Evolutionary conservation across 2,113 vertebrate genomes (phyloP), one percentile per base, ranked within the genome.

Genomic region (Ondatra zibethicus): DNA sequence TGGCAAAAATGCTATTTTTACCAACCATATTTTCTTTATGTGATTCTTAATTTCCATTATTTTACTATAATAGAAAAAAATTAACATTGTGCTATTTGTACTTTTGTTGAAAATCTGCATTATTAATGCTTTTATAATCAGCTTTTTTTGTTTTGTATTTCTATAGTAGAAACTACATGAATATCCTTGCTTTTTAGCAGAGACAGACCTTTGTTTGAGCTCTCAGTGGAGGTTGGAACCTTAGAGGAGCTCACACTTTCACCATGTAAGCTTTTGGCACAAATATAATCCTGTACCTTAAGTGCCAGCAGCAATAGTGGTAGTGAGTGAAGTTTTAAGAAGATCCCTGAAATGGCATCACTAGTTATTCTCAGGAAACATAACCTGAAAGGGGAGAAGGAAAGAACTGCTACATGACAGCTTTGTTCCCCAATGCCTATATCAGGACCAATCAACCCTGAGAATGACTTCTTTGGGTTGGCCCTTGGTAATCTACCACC

Each of bases 401-500:
- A 7, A 98, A 97, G 85, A 99, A 99, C 95, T 97, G 91, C 7
- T 99, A 99, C 0, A 93, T 98, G 45, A 98, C 98, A 0, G 98
- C 98, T 0, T 98, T 98, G 14, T 99, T 99, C 82, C 98, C 98
- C 45, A 98, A 98, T 31, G 98, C 98, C 33, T 99, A 98, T 61
- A 98, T 98, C 61, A 98, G 98, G 96, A 98, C 98, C 4, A 99
- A 99, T 98, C 97, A 99, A 99, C 78, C 98, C 98, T 52, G 99
- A 99, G 89, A 98, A 98, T 1, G 98, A 98, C 5, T 99, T 99
- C 91, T 99, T 99, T 0, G 98, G 98, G 10, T 98, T 99, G 87
- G 98, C 98, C n/a, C 98, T 98, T 7, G 98, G 98, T 1, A 99
- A 0, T 99, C 98, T 6, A 90, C 94, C 52, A 96, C 95, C 50